Evolutionary conservation across 1,140 invertebrate genomes (phyloP).

Genomic region (Augochlora pura): DNA sequence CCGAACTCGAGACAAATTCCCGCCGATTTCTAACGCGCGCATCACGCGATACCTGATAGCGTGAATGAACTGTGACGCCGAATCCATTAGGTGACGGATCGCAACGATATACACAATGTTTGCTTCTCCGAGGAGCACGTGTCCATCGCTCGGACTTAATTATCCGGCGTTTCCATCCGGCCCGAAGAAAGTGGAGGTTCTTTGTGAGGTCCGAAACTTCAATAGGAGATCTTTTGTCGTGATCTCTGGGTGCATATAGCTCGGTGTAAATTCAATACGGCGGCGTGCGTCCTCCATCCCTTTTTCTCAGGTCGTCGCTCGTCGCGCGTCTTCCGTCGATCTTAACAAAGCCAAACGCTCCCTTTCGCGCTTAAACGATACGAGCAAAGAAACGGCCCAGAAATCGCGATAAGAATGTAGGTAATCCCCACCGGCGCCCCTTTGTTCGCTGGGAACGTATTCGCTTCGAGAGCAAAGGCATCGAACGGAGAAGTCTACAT

Average conservation of each 20-base stretch:
- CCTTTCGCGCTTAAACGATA: slow-evolving; percentile 35
- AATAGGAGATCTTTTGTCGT: slow-evolving; percentile 34
- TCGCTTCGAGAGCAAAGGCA: background rate
- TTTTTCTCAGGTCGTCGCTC: slow-evolving; percentile 11
- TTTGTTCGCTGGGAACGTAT: slow-evolving; percentile 32
- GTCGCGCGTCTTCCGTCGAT: background rate
- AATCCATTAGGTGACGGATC: background rate
- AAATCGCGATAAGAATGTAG: slow-evolving; percentile 48
- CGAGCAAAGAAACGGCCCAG: slow-evolving; percentile 6
- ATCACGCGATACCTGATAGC: background rate
- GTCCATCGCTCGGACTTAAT: slow-evolving; percentile 43
- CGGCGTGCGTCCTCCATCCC: background rate
- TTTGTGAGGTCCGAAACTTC: slow-evolving; percentile 43
- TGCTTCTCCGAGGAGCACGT: slow-evolving; percentile 4
- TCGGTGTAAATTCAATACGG: slow-evolving; percentile 56
- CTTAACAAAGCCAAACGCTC: slow-evolving; percentile 28
- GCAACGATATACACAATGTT: background rate
- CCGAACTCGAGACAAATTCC: too few relatives aligned
- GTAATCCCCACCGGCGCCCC: slow-evolving; percentile 34
- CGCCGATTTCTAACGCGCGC: too few relatives aligned
- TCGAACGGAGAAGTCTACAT: background rate
- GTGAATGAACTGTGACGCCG: slow-evolving; percentile 16
- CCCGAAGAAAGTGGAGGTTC: slow-evolving; percentile 27
- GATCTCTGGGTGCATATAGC: background rate
- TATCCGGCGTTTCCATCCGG: slow-evolving; percentile 49